Base-by-base conservation (phyloP, 2,888 invertebrate species). In the Pristionchus maxplancki region DNA sequence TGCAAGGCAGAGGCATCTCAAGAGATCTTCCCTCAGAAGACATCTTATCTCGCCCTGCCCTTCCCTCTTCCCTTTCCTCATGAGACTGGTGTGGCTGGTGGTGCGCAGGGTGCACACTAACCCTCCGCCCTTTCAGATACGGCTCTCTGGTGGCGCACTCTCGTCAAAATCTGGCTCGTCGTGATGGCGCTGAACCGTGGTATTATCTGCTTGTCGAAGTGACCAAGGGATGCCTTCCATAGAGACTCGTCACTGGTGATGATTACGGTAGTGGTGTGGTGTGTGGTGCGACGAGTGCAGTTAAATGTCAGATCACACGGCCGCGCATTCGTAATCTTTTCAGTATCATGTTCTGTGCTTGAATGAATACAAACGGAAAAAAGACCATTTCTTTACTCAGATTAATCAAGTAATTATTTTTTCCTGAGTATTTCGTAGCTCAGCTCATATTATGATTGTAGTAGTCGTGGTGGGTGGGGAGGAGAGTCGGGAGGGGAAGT, bases 151-250 rank as follows among this genome's bases (percentile, higher is more conserved):
- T 90, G 40, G 92, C 92, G 15, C 92, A 92, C 83, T 89, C 89
- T n/a, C 58, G 89, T 34, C 78, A 88, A 67, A 92, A 93, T 84
- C 89, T 93, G 6, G 90, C 91, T 2, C 89, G 92, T n/a, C 88
- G 90, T 34, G 93, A 93, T 82, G 93, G 92, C 74, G 44, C 90
- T 13, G 93, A 93, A 78, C 90, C 90, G 62, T 93, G 93, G 93
- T 90, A 92, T 64, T 93, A 93, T 88, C 91, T 92, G 90, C 90
- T 92, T 40, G 91, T 92, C 87, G 93, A 93, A 88, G 89, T 93
- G 88, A 89, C 90, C 44, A 90, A 89, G 50, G 92, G 92, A n/a
- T 89, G 89, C 37, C 88, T 93, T 37, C 93, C 93, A 40, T 93
- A 92, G 93, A 89, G 92, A 82, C 89, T 91, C 64, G 89, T 92